These are phyloP conservation scores for Zootermopsis nevadensis DNA, from an alignment of 2,888 invertebrate species.

Conservation along the genomic window DNA sequence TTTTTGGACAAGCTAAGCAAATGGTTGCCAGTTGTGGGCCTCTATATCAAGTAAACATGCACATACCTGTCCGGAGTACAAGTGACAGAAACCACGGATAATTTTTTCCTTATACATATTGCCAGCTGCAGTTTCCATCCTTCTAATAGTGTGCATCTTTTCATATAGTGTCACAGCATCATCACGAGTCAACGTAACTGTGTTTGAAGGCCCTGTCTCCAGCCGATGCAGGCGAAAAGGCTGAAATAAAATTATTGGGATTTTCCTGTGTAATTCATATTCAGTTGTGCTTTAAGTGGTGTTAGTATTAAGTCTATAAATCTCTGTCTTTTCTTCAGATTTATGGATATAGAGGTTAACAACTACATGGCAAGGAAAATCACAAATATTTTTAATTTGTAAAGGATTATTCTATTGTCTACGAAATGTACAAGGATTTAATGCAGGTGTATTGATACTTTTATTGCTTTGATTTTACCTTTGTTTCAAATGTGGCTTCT, in stretches of 20 bases:
- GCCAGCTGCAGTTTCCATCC: slow-evolving; percentile 94
- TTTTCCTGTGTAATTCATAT: background rate
- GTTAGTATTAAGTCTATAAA: background rate
- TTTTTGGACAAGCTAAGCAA: no score
- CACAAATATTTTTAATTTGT: no score
- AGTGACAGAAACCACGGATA: slow-evolving; percentile 96
- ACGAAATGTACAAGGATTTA: no score
- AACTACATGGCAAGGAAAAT: no score
- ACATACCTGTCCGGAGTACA: slow-evolving; percentile 91
- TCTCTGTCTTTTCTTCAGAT: background rate
- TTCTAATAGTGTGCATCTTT: slow-evolving; percentile 84
- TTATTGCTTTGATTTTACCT: slow-evolving; percentile 55
- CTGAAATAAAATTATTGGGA: slow-evolving; percentile 63
- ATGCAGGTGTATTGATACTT: no score
- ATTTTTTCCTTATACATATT: slow-evolving; percentile 97
- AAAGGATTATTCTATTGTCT: no score
- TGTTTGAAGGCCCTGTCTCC: slow-evolving; percentile 83
- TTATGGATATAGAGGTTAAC: background rate
- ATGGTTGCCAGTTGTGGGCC: no score
- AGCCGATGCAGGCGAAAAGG: slow-evolving; percentile 92
- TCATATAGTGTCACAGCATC: slow-evolving; percentile 86
- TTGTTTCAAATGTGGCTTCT: slow-evolving; percentile 62
- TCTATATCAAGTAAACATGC: no score
- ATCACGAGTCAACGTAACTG: slow-evolving; percentile 79
- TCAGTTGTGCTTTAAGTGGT: no score